Percentiles rank a stretch among this genome's conserved stretches.
Evolutionary conservation across 2,113 vertebrate genomes (phyloP).

Genomic region (Lutjanus erythropterus): DNA sequence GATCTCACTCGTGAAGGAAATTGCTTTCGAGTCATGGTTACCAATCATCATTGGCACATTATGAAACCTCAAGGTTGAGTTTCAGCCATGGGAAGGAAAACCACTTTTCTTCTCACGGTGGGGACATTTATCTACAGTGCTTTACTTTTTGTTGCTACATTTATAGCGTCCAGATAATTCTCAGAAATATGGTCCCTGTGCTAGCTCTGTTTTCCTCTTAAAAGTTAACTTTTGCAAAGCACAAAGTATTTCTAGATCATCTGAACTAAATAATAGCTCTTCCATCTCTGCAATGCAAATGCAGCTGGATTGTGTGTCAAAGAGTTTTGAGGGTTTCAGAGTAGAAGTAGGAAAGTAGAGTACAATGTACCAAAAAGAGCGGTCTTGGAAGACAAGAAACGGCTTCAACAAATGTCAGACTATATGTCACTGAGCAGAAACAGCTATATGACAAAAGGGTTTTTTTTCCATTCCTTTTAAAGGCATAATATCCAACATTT

Average conservation of each 20-base stretch:
- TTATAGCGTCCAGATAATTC: slow-evolving; percentile 21
- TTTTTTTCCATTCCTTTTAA: neutral
- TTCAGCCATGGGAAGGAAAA: slow-evolving; percentile 33
- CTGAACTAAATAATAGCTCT: neutral
- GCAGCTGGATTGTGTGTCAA: neutral
- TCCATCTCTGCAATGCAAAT: neutral
- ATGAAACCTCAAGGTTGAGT: slow-evolving; percentile 63
- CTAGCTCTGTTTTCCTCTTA: neutral
- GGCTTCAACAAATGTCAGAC: neutral
- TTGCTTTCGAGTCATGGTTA: slow-evolving; percentile 60
- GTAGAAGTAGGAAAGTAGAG: no score
- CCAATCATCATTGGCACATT: slow-evolving; percentile 55
- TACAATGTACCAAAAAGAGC: neutral
- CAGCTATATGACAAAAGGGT: neutral
- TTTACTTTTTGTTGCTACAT: slow-evolving; percentile 17
- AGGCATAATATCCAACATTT: no score
- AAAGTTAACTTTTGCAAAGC: neutral
- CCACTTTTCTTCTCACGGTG: neutral
- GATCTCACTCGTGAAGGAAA: slow-evolving; percentile 61
- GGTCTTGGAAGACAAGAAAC: neutral
- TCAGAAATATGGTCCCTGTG: slow-evolving; percentile 8
- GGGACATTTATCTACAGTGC: slow-evolving; percentile 1
- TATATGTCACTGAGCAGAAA: neutral
- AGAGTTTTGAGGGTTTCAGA: neutral
- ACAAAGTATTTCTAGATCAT: neutral